Evolutionary conservation across 2,797 vertebrate genomes (phyloP).

Genomic region (Prunella strophiata): DNA sequence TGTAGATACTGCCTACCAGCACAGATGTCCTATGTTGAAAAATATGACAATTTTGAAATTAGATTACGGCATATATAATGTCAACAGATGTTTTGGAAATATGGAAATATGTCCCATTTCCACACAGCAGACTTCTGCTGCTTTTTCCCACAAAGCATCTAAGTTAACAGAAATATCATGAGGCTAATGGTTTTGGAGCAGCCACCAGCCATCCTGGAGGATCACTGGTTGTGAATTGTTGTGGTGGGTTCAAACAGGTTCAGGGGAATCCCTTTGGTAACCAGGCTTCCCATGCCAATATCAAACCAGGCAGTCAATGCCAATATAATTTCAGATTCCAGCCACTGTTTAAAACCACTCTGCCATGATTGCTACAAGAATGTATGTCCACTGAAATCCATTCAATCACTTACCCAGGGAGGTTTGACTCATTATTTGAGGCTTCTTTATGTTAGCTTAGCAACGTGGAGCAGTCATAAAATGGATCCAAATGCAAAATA

Average conservation of each 20-base stretch:
- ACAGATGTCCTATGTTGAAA: conserved; percentile 68
- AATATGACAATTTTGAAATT: conserved; percentile 62
- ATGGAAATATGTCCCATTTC: conserved; percentile 45
- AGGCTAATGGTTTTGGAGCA: neutral
- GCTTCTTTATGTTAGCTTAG: neutral
- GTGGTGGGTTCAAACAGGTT: neutral
- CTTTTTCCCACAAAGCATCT: neutral
- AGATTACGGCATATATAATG: neutral
- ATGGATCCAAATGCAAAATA: neutral
- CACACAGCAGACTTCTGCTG: conserved; percentile 11
- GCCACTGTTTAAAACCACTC: neutral
- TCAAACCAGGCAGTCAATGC: neutral
- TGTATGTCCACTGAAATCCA: neutral
- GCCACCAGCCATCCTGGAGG: neutral
- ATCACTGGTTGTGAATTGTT: neutral
- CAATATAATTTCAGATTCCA: neutral
- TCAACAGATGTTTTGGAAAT: conserved; percentile 67
- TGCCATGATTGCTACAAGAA: neutral
- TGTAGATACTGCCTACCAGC: conserved; percentile 28
- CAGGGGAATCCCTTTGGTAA: neutral
- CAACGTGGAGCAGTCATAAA: neutral
- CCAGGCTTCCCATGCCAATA: neutral
- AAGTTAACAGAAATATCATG: neutral
- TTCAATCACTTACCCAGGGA: neutral
- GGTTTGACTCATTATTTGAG: neutral